Evolutionary conservation across 2,888 invertebrate genomes (phyloP).

Genomic region (Coenonympha glycerion): DNA sequence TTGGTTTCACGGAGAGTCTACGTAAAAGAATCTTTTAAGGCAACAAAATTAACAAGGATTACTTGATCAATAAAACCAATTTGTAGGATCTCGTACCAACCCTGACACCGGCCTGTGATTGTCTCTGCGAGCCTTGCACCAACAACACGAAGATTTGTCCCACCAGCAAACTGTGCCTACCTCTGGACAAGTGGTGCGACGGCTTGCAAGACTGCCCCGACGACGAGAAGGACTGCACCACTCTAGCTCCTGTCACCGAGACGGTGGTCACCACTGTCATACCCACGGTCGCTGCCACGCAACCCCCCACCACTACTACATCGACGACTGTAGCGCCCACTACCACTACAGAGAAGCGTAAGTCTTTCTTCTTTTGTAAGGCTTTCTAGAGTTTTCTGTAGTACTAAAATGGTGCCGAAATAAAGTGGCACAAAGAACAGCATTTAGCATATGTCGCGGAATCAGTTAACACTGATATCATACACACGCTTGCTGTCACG

Average conservation of each 20-base stretch:
- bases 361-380: too few species aligned
- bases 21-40: too few species aligned
- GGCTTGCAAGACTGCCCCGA: slow-evolving; percentile 88
- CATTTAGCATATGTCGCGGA: too few species aligned
- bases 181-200: slow-evolving; percentile 84
- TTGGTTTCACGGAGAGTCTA: too few species aligned
- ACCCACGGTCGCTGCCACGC: slow-evolving; percentile 23
- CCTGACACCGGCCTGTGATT: slow-evolving; percentile 79
- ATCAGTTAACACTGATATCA: too few species aligned
- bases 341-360: slow-evolving; percentile 31
- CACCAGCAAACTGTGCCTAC: slow-evolving; percentile 83
- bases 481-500: too few species aligned
- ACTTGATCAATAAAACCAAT: too few species aligned
- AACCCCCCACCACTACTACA: slow-evolving; percentile 17
- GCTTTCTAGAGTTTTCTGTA: too few species aligned
- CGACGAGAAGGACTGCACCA: slow-evolving; percentile 82
- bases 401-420: too few species aligned
- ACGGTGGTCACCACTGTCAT: slow-evolving; percentile 37
- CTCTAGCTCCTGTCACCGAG: slow-evolving; percentile 39
- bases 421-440: too few species aligned
- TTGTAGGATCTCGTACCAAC: slow-evolving; percentile 73
- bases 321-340: slow-evolving; percentile 9
- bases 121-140: slow-evolving; percentile 84
- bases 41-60: too few species aligned
- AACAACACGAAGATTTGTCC: slow-evolving; percentile 81